Conservation (phyloP, 2,888 invertebrate species). For the Chloroclystis v-ata region DNA sequence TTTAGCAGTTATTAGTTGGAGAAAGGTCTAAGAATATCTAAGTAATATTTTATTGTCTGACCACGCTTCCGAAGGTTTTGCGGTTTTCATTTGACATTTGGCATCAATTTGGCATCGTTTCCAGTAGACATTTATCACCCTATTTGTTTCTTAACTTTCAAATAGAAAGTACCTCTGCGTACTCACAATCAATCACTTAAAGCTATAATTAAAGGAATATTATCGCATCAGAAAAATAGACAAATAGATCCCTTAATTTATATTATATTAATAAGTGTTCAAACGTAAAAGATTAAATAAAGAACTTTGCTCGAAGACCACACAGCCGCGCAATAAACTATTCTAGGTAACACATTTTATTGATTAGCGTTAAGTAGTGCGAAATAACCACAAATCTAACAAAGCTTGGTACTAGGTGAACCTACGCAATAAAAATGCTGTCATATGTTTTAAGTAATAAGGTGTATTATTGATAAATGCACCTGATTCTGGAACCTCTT, state of each 20-base stretch:
- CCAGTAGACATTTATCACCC: slow-evolving; percentile 1
- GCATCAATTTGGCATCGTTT: slow-evolving; percentile 2
- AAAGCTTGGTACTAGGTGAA: too few relatives aligned
- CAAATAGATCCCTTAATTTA: too few relatives aligned
- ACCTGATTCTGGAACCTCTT: slow-evolving; percentile 46
- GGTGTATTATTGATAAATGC: slow-evolving; percentile 24
- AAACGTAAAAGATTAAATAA: too few relatives aligned
- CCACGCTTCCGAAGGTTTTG: slow-evolving; percentile 4
- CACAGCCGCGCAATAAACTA: too few relatives aligned
- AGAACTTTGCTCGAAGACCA: too few relatives aligned
- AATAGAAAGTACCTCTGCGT: slow-evolving; percentile 2
- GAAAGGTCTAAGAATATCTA: not conserved
- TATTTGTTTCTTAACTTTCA: slow-evolving; percentile 1
- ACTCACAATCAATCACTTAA: not conserved
- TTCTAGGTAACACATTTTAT: too few relatives aligned
- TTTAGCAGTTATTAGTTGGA: not conserved
- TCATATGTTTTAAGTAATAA: not conserved
- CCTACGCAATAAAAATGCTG: not conserved
- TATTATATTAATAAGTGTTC: too few relatives aligned
- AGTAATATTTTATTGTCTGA: slow-evolving; percentile 3
- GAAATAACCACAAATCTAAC: too few relatives aligned
- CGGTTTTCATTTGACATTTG: slow-evolving; percentile 3
- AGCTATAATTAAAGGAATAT: not conserved
- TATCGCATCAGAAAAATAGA: too few relatives aligned
- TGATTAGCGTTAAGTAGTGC: too few relatives aligned